Conservation (phyloP, 2,888 invertebrate genomes). For the Linnaemya vulpina region DNA sequence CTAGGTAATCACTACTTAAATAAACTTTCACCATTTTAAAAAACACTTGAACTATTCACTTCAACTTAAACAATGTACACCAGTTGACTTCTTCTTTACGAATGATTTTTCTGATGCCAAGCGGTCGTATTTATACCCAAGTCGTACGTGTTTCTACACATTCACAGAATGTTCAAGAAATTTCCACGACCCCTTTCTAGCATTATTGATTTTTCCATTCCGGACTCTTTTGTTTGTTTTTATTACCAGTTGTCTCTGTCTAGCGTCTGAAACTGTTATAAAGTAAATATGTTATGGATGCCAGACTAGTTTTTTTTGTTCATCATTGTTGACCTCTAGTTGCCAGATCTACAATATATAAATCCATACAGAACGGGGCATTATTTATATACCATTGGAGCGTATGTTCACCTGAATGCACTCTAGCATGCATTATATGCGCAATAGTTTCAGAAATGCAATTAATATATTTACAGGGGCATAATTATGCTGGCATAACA, state of each 20-base stretch:
- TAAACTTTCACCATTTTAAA: slow-evolving; percentile 1
- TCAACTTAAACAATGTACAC: slow-evolving; percentile 12
- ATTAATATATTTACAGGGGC: no score
- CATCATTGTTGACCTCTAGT: no score
- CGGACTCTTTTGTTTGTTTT: not conserved
- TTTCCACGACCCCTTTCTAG: slow-evolving; percentile 59
- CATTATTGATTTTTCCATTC: slow-evolving; percentile 62
- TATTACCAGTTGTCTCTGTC: slow-evolving; percentile 33
- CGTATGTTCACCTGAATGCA: no score
- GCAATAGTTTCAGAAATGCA: no score
- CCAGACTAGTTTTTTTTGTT: not conserved
- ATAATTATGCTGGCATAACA: no score
- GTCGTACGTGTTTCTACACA: slow-evolving; percentile 42
- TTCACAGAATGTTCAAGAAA: slow-evolving; percentile 56
- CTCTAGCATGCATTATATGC: no score
- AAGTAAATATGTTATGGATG: not conserved
- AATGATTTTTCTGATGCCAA: slow-evolving; percentile 4
- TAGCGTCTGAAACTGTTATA: slow-evolving; percentile 32
- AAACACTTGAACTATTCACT: slow-evolving; percentile 20
- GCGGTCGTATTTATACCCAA: slow-evolving; percentile 65
- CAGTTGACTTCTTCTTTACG: slow-evolving; percentile 30
- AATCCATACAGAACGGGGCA: no score
- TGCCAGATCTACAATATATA: no score
- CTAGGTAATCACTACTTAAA: not conserved
- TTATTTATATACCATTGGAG: no score